Conservation (phyloP, 2,113 vertebrate genomes). For the Eptesicus fuscus region DNA sequence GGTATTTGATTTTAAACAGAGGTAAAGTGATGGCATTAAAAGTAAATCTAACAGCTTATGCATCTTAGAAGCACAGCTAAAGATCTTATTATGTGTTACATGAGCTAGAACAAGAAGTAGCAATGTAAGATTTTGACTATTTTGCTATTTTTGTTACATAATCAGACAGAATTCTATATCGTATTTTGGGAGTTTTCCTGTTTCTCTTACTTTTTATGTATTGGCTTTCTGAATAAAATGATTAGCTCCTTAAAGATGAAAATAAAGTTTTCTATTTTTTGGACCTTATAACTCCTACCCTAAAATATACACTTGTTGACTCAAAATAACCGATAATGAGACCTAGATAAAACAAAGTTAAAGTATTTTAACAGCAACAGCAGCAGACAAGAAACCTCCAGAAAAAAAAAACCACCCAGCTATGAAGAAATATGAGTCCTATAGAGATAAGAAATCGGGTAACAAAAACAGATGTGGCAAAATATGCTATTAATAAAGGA, state of each 20-base stretch:
- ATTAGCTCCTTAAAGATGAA: not conserved
- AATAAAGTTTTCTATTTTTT: conserved; percentile 8
- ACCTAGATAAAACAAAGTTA: not conserved
- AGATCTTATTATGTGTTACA: not conserved
- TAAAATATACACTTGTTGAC: not conserved
- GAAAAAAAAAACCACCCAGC: not conserved
- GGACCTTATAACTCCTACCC: not conserved
- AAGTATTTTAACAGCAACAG: not conserved
- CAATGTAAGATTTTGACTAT: not conserved
- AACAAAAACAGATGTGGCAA: conserved; percentile 21
- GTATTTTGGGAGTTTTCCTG: not conserved
- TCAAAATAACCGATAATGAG: not conserved
- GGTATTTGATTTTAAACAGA: not conserved
- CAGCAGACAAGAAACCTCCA: not conserved
- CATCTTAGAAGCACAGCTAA: not conserved
- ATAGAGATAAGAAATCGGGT: not conserved
- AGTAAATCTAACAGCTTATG: not conserved
- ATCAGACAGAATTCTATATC: conserved; percentile 8
- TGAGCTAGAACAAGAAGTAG: not conserved
- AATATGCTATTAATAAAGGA: not conserved
- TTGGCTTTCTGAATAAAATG: conserved; percentile 1
- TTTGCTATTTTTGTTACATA: conserved; percentile 21
- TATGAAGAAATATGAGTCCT: not conserved
- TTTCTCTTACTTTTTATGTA: not conserved
- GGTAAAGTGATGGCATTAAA: not conserved